Percentiles rank a stretch among this genome's conserved stretches.
phyloP scores from a whole-genome alignment of 2,888 invertebrate species.

The Biston betularia region DNA sequence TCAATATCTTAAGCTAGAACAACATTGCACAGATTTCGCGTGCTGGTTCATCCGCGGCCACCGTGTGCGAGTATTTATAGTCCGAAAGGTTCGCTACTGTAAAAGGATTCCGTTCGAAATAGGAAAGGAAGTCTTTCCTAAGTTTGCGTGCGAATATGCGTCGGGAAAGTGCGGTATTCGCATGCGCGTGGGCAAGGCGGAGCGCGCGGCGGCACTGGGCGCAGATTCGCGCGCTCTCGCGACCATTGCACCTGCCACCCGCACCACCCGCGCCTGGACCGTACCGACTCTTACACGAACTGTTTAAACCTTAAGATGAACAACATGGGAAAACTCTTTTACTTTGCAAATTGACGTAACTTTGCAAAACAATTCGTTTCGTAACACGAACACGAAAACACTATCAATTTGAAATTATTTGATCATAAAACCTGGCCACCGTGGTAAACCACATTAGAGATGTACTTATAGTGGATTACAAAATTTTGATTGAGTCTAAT shows the following conservation, averaged over 20 bases:
- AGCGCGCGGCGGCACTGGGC: slow-evolving; percentile 79
- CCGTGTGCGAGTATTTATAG: slow-evolving; percentile 67
- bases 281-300: slow-evolving; percentile 46
- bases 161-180: slow-evolving; percentile 69
- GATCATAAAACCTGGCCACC: not conserved
- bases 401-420: too few relatives aligned
- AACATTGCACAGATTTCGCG: slow-evolving; percentile 64
- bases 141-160: slow-evolving; percentile 57
- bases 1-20: slow-evolving; percentile 52
- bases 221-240: slow-evolving; percentile 51
- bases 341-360: too few relatives aligned
- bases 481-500: too few relatives aligned
- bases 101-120: slow-evolving; percentile 65
- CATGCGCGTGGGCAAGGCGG: slow-evolving; percentile 78
- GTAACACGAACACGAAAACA: too few relatives aligned
- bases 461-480: too few relatives aligned
- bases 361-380: too few relatives aligned
- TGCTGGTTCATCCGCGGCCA: slow-evolving; percentile 51
- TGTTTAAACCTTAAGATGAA: slow-evolving; percentile 28
- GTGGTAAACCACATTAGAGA: too few relatives aligned
- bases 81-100: slow-evolving; percentile 56
- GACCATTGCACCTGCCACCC: slow-evolving; percentile 78
- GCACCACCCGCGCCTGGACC: slow-evolving; percentile 41
- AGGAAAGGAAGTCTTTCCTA: slow-evolving; percentile 28
- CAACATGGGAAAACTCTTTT: too few relatives aligned